Evolutionary conservation across 2,113 vertebrate genomes (phyloP).

Genomic region (Neotoma lepida): DNA sequence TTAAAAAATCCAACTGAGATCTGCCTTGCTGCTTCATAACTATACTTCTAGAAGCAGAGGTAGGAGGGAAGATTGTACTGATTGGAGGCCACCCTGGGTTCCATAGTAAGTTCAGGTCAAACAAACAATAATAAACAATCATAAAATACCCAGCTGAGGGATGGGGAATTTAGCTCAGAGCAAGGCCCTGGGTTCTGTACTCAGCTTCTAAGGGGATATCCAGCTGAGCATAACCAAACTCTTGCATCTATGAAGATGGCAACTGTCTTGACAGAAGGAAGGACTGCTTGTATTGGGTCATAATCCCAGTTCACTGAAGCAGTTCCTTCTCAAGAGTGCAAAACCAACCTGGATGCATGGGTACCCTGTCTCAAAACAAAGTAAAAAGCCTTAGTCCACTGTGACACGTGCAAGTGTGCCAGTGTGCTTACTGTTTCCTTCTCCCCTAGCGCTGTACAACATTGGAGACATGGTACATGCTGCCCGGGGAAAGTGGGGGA

Average conservation of each 20-base stretch:
- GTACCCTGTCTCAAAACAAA: neutral
- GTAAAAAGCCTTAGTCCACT: neutral
- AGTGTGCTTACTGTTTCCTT: neutral
- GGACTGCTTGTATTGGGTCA: neutral
- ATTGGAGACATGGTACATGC: constrained; percentile 99
- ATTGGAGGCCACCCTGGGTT: neutral
- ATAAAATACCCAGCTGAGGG: no score
- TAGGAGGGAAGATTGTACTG: neutral
- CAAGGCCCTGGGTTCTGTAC: neutral
- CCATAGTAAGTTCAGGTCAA: neutral
- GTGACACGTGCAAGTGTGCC: neutral
- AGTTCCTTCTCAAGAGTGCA: neutral
- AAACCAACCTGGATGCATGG: neutral
- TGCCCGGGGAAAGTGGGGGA: constrained; percentile 98
- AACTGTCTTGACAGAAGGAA: neutral
- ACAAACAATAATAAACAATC: neutral
- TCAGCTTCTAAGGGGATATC: neutral
- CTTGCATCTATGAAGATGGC: neutral
- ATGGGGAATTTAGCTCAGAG: neutral
- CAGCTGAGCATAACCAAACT: neutral
- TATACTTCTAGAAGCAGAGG: neutral
- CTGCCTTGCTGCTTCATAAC: neutral
- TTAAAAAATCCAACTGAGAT: neutral
- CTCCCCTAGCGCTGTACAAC: constrained; percentile 94
- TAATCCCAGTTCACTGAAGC: neutral